These are phyloP conservation scores for Phenganax stokvisi DNA, from an alignment of 92 coral and sea anemone species.

Conservation along the genomic window DNA sequence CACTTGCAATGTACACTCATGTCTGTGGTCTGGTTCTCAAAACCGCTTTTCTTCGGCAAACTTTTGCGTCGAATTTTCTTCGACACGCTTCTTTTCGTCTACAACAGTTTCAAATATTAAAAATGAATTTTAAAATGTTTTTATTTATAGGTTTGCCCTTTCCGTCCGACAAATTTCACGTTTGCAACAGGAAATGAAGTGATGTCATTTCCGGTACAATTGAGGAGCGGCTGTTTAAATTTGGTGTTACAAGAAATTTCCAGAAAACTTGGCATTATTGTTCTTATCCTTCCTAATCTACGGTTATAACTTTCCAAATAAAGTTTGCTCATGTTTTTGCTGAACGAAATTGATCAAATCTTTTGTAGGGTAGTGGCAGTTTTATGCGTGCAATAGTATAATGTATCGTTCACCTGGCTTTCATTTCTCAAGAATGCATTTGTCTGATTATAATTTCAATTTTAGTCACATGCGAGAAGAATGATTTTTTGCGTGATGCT, in stretches of 20 bases:
- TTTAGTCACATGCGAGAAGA: too few species aligned
- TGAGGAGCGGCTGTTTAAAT: not conserved
- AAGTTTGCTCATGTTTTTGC: not conserved
- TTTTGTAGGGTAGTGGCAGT: not conserved
- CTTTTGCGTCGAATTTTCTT: constrained; percentile 14
- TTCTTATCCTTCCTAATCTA: not conserved
- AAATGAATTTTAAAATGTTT: not conserved
- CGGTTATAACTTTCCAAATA: not conserved
- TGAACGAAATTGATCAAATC: not conserved
- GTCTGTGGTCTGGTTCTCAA: constrained; percentile 19
- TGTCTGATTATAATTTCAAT: too few species aligned
- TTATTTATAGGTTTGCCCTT: not conserved
- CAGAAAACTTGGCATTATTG: not conserved
- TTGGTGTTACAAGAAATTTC: not conserved
- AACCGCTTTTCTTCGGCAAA: constrained; percentile 14
- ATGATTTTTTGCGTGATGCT: too few species aligned
- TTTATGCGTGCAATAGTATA: too few species aligned
- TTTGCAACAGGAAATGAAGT: not conserved
- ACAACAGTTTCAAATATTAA: not conserved
- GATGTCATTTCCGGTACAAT: not conserved
- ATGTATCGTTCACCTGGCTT: too few species aligned
- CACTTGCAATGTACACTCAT: not conserved
- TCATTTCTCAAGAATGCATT: too few species aligned
- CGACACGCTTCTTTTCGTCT: constrained; percentile 8
- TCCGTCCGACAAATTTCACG: not conserved